phyloP scores from a whole-genome alignment of 2,797 vertebrate species.

The Myotis planiceps region DNA sequence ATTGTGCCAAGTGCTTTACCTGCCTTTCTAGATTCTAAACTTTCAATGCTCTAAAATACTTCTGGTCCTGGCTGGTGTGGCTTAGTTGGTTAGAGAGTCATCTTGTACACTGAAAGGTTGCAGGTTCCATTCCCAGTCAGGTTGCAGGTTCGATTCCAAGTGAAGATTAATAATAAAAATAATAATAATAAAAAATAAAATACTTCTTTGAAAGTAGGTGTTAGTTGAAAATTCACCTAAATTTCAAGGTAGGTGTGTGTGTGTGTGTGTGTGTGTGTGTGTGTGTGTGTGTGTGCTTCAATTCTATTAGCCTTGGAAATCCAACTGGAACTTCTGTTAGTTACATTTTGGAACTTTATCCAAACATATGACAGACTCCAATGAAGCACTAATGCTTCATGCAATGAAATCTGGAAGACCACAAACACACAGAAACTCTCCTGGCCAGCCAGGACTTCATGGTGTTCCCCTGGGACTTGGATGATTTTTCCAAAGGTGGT shows the following conservation, averaged over 20 bases:
- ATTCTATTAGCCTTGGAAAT: not conserved
- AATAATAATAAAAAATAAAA: not conserved
- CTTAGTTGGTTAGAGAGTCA: not conserved
- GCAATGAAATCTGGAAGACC: not conserved
- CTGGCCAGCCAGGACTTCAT: not conserved
- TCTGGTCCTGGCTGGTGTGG: not conserved
- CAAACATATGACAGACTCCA: slow-evolving; percentile 16
- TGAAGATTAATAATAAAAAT: not conserved
- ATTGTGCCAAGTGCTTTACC: not conserved
- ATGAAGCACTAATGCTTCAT: not conserved
- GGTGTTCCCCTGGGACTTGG: not conserved
- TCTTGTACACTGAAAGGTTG: not conserved
- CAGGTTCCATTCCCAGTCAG: not conserved
- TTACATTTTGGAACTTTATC: not conserved
- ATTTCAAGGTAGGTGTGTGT: not conserved
- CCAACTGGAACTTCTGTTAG: slow-evolving; percentile 10
- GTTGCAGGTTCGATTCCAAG: not conserved
- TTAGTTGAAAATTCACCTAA: not conserved
- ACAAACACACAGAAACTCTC: not conserved
- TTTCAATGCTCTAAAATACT: not conserved
- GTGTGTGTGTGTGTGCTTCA: not conserved
- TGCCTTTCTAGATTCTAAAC: not conserved
- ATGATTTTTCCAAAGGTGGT: not conserved
- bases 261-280: not conserved
- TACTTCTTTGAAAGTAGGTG: not conserved